Percentiles rank a stretch among this genome's conserved stretches.
Evolutionary conservation across 92 coral and sea anemone species (phyloP).

Genomic region (Heliopora coerulea): DNA sequence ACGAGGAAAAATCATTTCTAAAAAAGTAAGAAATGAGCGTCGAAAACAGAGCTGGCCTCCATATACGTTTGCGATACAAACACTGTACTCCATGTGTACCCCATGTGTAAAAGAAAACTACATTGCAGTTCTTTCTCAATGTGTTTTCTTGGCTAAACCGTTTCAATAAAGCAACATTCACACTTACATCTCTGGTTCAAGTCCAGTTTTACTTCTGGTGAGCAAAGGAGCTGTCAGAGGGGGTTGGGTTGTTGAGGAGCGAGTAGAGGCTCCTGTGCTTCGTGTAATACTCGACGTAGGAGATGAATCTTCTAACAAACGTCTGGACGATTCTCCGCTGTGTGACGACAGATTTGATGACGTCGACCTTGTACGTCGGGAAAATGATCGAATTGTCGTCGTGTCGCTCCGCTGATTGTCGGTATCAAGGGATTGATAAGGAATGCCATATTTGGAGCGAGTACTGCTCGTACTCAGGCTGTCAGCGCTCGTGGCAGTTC

Average conservation of each 20-base stretch:
- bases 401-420: conserved; percentile 27
- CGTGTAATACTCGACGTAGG: conserved; percentile 1
- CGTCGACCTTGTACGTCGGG: conserved; percentile 23
- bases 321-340: conserved; percentile 26
- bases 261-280: conserved; percentile 8
- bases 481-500: conserved; percentile 72
- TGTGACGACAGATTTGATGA: conserved; percentile 24
- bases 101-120: too few relatives aligned
- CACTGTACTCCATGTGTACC: too few relatives aligned
- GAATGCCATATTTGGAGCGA: conserved; percentile 71
- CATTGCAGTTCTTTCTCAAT: too few relatives aligned
- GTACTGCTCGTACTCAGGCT: conserved; percentile 85
- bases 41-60: not conserved
- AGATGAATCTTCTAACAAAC: conserved; percentile 18
- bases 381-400: not conserved
- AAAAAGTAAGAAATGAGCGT: not conserved
- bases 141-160: too few relatives aligned
- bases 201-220: conserved; percentile 9
- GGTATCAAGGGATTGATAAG: conserved; percentile 77
- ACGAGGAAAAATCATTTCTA: conserved; percentile 20
- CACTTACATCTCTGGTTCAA: not conserved
- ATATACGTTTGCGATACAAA: too few relatives aligned
- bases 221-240: conserved; percentile 21
- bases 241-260: not conserved
- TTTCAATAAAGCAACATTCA: too few relatives aligned